These are phyloP conservation scores for Sebastes itinus DNA, from an alignment of 2,797 vertebrate species.

Conservation along the genomic window DNA sequence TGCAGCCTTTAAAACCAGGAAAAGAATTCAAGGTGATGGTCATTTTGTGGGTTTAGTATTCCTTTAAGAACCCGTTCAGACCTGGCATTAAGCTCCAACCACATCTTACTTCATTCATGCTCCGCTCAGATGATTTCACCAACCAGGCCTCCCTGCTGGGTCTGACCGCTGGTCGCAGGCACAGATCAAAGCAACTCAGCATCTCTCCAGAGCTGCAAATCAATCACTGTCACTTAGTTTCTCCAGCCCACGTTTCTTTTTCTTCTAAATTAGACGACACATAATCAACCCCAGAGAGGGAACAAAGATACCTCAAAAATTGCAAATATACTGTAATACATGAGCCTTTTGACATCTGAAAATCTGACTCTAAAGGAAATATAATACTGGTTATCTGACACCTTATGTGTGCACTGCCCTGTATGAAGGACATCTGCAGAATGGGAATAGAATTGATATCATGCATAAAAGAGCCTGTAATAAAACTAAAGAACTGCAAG, in stretches of 20 bases:
- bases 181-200: slow-evolving; percentile 6
- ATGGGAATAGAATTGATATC: too few species aligned
- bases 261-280: not conserved
- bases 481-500: too few species aligned
- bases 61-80: not conserved
- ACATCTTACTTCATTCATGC: not conserved
- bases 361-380: not conserved
- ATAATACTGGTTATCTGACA: not conserved
- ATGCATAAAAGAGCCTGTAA: too few species aligned
- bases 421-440: not conserved
- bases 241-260: not conserved
- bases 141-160: not conserved
- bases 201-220: slow-evolving; percentile 6
- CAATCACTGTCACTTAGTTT: slow-evolving; percentile 26
- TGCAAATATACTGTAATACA: not conserved
- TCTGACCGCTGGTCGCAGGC: not conserved
- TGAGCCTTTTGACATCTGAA: not conserved
- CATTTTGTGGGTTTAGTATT: not conserved
- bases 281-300: not conserved
- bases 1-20: too few species aligned
- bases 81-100: not conserved
- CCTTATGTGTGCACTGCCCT: not conserved
- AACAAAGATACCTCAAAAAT: not conserved
- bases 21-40: not conserved
- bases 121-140: not conserved